Evolutionary conservation across 1,140 invertebrate genomes (phyloP).

Genomic region (Paraescarpia echinospica): DNA sequence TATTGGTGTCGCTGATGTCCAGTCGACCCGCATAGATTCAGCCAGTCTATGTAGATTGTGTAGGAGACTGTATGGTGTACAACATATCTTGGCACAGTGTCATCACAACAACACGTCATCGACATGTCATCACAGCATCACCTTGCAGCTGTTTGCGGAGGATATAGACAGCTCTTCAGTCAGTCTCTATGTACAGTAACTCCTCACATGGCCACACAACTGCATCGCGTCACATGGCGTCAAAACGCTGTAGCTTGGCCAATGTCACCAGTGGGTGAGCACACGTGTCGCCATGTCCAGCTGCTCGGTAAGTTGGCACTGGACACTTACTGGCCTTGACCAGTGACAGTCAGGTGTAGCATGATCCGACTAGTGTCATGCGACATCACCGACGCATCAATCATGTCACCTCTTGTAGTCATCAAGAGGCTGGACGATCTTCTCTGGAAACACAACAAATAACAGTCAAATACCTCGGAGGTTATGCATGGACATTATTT

Average conservation of each 20-base stretch:
- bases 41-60: not conserved
- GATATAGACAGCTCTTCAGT: not conserved
- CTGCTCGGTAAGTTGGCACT: not conserved
- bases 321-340: conserved; percentile 8
- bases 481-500: not conserved
- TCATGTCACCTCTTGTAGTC: conserved; percentile 24
- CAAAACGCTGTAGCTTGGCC: not conserved
- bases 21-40: not conserved
- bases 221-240: too few species aligned
- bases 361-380: not conserved
- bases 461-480: not conserved
- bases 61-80: not conserved
- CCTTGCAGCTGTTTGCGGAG: not conserved
- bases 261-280: not conserved
- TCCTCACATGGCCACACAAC: not conserved
- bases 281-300: not conserved
- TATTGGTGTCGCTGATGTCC: not conserved
- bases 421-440: conserved; percentile 22
- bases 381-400: not conserved
- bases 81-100: not conserved
- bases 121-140: not conserved
- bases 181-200: not conserved
- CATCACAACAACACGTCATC: not conserved
- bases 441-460: not conserved
- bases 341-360: not conserved